phyloP scores from a whole-genome alignment of 1,140 invertebrate species.

The Musca vetustissima region DNA sequence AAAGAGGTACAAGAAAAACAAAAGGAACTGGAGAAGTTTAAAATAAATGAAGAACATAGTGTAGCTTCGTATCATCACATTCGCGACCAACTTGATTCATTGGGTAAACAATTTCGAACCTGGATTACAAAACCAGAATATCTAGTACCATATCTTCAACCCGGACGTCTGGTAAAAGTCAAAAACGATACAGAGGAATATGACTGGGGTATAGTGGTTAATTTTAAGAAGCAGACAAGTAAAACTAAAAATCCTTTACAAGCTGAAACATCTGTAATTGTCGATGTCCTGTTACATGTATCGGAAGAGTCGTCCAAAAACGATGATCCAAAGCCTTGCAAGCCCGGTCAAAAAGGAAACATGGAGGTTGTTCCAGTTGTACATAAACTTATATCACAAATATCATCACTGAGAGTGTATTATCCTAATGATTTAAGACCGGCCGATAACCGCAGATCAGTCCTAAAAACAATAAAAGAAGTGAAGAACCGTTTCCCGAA shows the following conservation, averaged over 20 bases:
- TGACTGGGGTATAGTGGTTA: conserved; percentile 95
- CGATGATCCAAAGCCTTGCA: conserved; percentile 67
- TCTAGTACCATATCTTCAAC: conserved; percentile 90
- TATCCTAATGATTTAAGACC: conserved; percentile 87
- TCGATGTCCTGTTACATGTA: conserved; percentile 84
- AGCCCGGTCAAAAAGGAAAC: conserved; percentile 69
- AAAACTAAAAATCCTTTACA: conserved; percentile 62
- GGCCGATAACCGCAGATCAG: conserved; percentile 78
- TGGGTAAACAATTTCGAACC: conserved; percentile 72
- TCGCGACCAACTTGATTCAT: conserved; percentile 74
- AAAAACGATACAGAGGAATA: conserved; percentile 85
- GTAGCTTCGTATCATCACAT: conserved; percentile 85
- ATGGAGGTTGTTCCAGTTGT: conserved; percentile 88
- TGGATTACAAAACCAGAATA: conserved; percentile 87
- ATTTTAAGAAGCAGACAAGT: conserved; percentile 77
- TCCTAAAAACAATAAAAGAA: conserved; percentile 87
- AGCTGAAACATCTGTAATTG: conserved; percentile 65
- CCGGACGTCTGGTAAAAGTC: conserved; percentile 90
- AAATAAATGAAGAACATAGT: conserved; percentile 72
- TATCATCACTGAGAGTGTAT: conserved; percentile 89
- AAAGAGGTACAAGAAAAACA: conserved; percentile 77
- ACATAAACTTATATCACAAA: conserved; percentile 78
- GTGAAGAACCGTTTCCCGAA: conserved; percentile 86
- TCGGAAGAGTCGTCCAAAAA: conserved; percentile 62
- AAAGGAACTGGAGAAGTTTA: conserved; percentile 65